Base-by-base conservation (phyloP, 2,113 vertebrate species). In the Craseonycteris thonglongyai region DNA sequence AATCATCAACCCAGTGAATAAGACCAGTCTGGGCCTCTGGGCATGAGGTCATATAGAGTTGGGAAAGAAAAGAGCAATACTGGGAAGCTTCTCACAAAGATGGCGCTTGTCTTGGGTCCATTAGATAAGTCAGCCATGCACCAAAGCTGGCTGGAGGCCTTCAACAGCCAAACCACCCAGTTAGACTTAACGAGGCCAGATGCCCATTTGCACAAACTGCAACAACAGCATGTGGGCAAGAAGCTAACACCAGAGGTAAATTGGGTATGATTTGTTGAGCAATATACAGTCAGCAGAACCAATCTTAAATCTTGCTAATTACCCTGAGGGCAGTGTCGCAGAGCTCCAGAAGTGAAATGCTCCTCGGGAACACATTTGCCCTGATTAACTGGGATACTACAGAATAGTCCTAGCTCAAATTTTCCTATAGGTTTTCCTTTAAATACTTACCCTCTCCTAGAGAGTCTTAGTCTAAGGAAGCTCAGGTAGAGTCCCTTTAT, bases 361-460 rank as follows among this genome's bases (percentile, higher is more conserved):
- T 85, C 47, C 33, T 88, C 66, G 91, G 49, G 51, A 84, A 71
- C 12, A 42, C 49, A 72, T 30, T 88, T 93, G 24, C n/a, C 76
- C 28, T 82, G 76, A 72, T 68, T 88, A 74, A 45, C 79, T 74
- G 42, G 28, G 30, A 19, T 61, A 61, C 21, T 54, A 35, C 7
- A 65, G 40, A 38, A 72, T 12, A 47, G 47, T 6, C 30, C 40
- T 84, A 83, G 19, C 5, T 91, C 51, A 7, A 75, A 11, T 81
- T 91, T 94, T 61, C 76, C 14, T 96, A 16, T 81, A 98, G 97
- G 97, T 93, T 98, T 98, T 93, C 98, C 98, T 76, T 97, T 98
- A 95, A 98, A 99, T 97, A 98, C 95, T 35, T 98, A 98, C 95
- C 97, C 45, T 97, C 98, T 99, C 98, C 51, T 98, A 93, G 98